Base-by-base conservation (phyloP, 2,113 vertebrate genomes). In the Mustelus asterias region DNA sequence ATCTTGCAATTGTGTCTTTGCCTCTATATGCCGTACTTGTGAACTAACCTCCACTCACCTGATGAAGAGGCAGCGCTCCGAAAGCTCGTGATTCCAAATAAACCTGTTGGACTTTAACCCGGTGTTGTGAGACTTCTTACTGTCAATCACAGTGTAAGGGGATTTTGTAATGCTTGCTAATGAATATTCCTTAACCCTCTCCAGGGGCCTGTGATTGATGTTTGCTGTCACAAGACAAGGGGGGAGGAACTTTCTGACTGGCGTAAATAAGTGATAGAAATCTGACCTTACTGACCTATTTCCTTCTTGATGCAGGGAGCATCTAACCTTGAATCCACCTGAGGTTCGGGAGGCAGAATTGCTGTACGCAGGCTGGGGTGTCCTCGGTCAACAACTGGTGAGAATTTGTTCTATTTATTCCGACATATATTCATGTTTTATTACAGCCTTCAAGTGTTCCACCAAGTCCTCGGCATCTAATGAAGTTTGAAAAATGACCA, bases 351-450 rank as follows among this genome's bases (percentile, higher is more conserved):
- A 99, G 1, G 98, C 98, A 96, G 98, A 98, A 96, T 98, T 99
- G 96, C 99, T 99, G 96, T 99, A 98, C 3, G 99, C 99, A 0
- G 99, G 99, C 96, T 99, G 99, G 99, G 99, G 99, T 37, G 98
- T 99, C 0, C 98, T 98, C 96, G 99, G 98, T 80, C 99, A 99
- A 96, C 99, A 99, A 96, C 98, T 99, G 99, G 99, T 99, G 98
- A 99, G 98, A 37, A 63, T 60, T 37, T 93, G 60, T 67, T 65
- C 37, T 37, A 10, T 37, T 92, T 24, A 37, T 93, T n/a, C 0
- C 2, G 22, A 37, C 63, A 0, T 63, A 0, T 41, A 22, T 0
- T 41, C 18, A 1, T 22, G 37, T 41, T 83, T 41, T 8, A 48
- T 70, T 18, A 1, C 16, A 20, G 70, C 37, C 95, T 95, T 20